Conservation (phyloP, 2,113 vertebrate species). For the Neotoma lepida region DNA sequence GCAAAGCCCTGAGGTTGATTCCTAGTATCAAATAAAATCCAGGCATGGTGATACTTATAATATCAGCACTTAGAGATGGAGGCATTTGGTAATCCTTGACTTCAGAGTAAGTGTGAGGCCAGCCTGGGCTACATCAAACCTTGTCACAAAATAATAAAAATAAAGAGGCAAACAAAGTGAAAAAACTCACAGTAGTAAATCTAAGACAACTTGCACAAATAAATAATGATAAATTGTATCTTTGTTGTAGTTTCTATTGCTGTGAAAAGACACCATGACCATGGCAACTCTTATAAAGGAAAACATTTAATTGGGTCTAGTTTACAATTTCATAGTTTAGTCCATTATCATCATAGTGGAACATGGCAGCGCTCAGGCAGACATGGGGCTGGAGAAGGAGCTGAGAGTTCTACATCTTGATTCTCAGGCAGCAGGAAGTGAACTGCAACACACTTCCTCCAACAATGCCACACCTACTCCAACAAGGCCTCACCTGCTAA, state of each 20-base stretch:
- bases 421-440: background rate
- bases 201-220: background rate
- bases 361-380: background rate
- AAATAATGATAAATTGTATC: constrained; percentile 12
- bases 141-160: background rate
- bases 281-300: background rate
- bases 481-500: background rate
- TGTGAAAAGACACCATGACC: background rate
- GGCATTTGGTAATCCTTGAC: background rate
- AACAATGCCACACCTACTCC: background rate
- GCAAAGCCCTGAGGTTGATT: background rate
- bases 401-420: background rate
- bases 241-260: background rate
- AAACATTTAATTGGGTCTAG: background rate
- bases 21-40: background rate
- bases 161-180: background rate
- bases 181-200: background rate
- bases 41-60: background rate
- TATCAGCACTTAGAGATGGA: background rate
- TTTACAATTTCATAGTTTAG: background rate
- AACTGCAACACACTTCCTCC: background rate
- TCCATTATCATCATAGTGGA: background rate
- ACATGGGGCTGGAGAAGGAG: background rate
- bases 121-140: background rate
- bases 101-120: background rate